A percentile compares a stretch with the other conserved stretches of the same genome.
These are phyloP conservation scores for Actias luna DNA, from an alignment of 2,888 invertebrate species.

Conservation along the genomic window DNA sequence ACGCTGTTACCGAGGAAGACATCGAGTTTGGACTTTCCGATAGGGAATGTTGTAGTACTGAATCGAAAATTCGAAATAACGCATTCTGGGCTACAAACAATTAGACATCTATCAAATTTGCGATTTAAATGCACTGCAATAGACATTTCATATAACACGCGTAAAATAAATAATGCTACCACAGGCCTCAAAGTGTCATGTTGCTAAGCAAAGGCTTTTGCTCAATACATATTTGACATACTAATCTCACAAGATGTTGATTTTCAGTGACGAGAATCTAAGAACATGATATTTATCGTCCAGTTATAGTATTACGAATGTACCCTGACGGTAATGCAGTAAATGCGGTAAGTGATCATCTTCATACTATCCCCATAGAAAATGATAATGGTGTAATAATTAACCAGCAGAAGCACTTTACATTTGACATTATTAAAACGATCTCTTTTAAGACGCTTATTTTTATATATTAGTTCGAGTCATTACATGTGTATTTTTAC, in stretches of 20 bases:
- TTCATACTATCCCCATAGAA: conserved; percentile 43
- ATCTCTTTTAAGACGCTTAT: conserved; percentile 64
- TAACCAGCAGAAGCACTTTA: conserved; percentile 78
- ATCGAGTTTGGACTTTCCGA: conserved; percentile 72
- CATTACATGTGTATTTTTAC: too few species aligned
- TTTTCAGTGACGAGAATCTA: too few species aligned
- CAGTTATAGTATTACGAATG: too few species aligned
- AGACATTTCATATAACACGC: too few species aligned
- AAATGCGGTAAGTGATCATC: too few species aligned
- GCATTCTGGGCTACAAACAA: conserved; percentile 70
- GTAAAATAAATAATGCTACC: too few species aligned
- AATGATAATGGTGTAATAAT: conserved; percentile 72
- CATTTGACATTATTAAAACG: conserved; percentile 75
- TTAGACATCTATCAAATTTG: conserved; percentile 69
- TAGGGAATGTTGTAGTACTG: conserved; percentile 69
- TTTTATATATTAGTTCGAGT: conserved; percentile 66
- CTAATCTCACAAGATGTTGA: too few species aligned
- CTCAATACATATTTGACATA: too few species aligned
- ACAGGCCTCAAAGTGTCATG: too few species aligned
- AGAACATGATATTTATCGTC: too few species aligned
- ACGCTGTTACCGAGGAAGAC: conserved; percentile 65
- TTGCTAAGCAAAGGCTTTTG: too few species aligned
- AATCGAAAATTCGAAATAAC: conserved; percentile 61
- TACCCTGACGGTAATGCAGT: too few species aligned
- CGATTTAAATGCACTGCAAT: conserved; percentile 37